phyloP scores from a whole-genome alignment of 1,140 invertebrate genomes.

The Tribolium madens region DNA sequence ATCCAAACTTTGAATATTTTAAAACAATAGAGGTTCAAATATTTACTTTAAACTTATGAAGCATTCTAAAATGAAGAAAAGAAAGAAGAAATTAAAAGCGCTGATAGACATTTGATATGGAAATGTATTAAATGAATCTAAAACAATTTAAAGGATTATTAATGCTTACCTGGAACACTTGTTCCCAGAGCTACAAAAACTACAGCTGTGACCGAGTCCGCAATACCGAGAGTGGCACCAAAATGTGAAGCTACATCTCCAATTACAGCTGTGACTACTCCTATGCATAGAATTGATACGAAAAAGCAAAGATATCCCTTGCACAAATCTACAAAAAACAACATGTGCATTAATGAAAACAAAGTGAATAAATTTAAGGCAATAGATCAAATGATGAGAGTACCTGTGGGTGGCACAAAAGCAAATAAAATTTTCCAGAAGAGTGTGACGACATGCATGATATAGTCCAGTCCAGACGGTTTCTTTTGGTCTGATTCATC shows the following conservation, averaged over 20 bases:
- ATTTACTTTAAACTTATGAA: too few relatives aligned
- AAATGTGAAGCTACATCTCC: constrained; percentile 97
- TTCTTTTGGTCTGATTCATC: constrained; percentile 73
- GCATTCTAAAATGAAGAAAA: too few relatives aligned
- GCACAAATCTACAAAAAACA: constrained; percentile 73
- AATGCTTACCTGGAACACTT: constrained; percentile 89
- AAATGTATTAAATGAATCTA: too few relatives aligned
- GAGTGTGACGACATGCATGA: constrained; percentile 95
- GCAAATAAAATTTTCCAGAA: constrained; percentile 99
- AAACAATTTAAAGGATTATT: too few relatives aligned
- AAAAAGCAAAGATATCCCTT: constrained; percentile 96
- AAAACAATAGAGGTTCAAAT: too few relatives aligned
- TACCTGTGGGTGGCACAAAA: constrained; percentile 97
- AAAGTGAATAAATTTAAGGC: too few relatives aligned
- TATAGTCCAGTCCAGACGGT: constrained; percentile 91
- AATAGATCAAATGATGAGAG: constrained; percentile 59
- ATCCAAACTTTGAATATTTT: too few relatives aligned
- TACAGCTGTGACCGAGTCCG: constrained; percentile 96
- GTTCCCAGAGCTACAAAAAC: constrained; percentile 96
- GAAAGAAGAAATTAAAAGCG: too few relatives aligned
- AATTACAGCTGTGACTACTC: constrained; percentile 94
- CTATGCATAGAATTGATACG: constrained; percentile 93
- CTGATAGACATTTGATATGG: too few relatives aligned
- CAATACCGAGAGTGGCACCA: constrained; percentile 96
- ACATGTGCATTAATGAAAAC: not conserved